Percentiles rank a stretch among this genome's conserved stretches.
phyloP scores from a whole-genome alignment of 2,797 vertebrate species.

The Telmatherina bonti region DNA sequence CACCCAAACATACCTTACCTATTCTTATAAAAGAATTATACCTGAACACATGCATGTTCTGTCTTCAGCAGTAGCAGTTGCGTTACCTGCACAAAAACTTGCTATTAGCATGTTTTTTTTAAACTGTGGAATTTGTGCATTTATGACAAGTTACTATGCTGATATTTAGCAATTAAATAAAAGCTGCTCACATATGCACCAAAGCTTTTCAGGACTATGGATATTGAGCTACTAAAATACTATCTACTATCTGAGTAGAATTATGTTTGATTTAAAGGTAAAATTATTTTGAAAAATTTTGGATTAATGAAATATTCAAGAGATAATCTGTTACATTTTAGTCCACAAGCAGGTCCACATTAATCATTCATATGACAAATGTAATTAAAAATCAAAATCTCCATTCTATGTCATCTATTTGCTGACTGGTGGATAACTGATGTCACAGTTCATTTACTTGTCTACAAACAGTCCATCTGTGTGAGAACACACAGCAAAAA shows the following conservation, averaged over 20 bases:
- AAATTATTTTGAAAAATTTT: slow-evolving; percentile 33
- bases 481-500: background rate
- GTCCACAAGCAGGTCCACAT: slow-evolving; percentile 45
- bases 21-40: background rate
- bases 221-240: slow-evolving; percentile 6
- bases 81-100: background rate
- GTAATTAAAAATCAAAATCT: slow-evolving; percentile 66
- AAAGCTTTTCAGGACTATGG: slow-evolving; percentile 28
- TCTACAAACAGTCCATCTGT: background rate
- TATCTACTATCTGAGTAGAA: no score
- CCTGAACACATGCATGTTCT: background rate
- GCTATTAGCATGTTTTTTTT: background rate
- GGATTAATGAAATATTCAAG: slow-evolving; percentile 53
- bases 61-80: background rate
- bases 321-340: slow-evolving; percentile 62
- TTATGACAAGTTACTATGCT: background rate
- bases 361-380: slow-evolving; percentile 60
- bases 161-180: slow-evolving; percentile 15
- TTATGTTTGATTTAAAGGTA: background rate
- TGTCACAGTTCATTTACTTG: slow-evolving; percentile 1
- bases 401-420: slow-evolving; percentile 45
- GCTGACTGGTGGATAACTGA: slow-evolving; percentile 17
- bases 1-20: background rate
- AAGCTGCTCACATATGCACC: slow-evolving; percentile 12
- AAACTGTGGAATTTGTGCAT: background rate